Conservation (phyloP, 2,113 vertebrate species). For the Chaetodon auriga region DNA sequence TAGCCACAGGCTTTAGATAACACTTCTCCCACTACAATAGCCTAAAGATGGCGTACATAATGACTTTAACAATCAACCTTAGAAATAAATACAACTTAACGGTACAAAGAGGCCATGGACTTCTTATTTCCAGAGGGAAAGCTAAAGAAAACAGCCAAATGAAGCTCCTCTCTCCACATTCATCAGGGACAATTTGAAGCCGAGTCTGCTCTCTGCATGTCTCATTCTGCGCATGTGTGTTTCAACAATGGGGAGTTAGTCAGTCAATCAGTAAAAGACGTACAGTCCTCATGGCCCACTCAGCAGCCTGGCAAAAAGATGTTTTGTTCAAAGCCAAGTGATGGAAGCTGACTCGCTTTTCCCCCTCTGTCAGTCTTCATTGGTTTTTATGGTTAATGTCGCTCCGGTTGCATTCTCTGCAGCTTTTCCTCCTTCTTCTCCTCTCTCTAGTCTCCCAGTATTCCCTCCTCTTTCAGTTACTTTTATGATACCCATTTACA, state of each 20-base stretch:
- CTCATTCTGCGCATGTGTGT: constrained; percentile 6
- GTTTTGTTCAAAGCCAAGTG: constrained; percentile 32
- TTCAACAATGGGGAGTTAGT: constrained; percentile 23
- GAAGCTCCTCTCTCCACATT: constrained; percentile 25
- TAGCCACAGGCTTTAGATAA: no score
- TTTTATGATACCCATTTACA: constrained; percentile 48
- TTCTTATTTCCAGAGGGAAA: not conserved
- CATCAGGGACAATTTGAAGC: constrained; percentile 12
- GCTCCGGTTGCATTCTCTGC: constrained; percentile 23
- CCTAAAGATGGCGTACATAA: not conserved
- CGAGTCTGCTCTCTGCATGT: constrained; percentile 10
- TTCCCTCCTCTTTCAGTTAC: constrained; percentile 6
- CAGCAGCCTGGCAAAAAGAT: constrained; percentile 46
- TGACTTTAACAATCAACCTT: not conserved
- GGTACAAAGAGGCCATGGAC: not conserved
- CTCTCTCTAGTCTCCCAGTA: not conserved
- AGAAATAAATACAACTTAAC: constrained; percentile 13
- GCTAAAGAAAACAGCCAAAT: constrained; percentile 12
- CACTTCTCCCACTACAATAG: not conserved
- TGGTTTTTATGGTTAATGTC: constrained; percentile 41
- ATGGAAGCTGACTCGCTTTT: constrained; percentile 27
- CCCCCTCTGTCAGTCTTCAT: constrained; percentile 43
- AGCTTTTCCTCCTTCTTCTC: not conserved
- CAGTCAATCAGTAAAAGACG: constrained; percentile 24
- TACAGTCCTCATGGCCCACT: constrained; percentile 9